phyloP scores from a whole-genome alignment of 1,140 invertebrate species.

The Himalopsyche phryganea region DNA sequence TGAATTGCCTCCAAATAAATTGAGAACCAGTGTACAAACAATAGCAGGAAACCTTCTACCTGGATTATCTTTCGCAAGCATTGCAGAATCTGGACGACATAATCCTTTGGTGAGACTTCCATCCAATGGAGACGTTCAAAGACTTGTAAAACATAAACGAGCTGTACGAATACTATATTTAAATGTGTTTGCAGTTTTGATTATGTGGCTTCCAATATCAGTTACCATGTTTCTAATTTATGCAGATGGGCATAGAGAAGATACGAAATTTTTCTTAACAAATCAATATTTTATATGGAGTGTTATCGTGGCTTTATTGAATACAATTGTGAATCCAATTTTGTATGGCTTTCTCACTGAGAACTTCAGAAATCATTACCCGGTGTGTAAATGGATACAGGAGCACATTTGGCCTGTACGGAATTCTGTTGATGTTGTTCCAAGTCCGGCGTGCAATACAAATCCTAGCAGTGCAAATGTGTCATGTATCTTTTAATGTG shows the following conservation, averaged over 20 bases:
- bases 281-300: constrained; percentile 57
- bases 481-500: not conserved
- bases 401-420: constrained; percentile 14
- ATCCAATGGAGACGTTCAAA: constrained; percentile 11
- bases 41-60: constrained; percentile 19
- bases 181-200: constrained; percentile 56
- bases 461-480: not conserved
- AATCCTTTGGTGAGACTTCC: constrained; percentile 7
- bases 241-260: constrained; percentile 52
- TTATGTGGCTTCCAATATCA: constrained; percentile 62
- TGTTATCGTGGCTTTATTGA: constrained; percentile 61
- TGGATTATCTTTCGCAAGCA: not conserved
- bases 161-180: constrained; percentile 55
- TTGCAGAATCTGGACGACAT: constrained; percentile 1
- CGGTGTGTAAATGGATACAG: constrained; percentile 18
- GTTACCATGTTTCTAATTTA: constrained; percentile 57
- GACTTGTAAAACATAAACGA: constrained; percentile 55
- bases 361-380: constrained; percentile 57
- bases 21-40: constrained; percentile 22
- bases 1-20: constrained; percentile 13
- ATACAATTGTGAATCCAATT: constrained; percentile 75
- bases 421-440: not conserved
- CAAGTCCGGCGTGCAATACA: not conserved
- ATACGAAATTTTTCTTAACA: constrained; percentile 52
- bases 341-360: constrained; percentile 76